Conservation (phyloP, 2,888 invertebrate species). For the Bellardia bayeri region DNA sequence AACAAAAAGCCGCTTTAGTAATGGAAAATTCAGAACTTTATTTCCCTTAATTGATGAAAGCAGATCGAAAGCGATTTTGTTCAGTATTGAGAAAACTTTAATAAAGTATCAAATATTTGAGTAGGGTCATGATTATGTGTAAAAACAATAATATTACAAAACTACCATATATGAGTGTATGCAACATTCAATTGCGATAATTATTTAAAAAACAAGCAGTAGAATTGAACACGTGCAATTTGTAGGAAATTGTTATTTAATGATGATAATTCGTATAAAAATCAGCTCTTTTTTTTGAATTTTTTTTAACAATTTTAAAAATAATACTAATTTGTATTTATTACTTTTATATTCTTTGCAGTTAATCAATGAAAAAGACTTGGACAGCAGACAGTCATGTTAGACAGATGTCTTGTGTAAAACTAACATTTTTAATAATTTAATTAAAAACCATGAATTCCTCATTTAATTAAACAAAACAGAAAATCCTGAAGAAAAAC, state of each 20-base stretch:
- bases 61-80: too few species aligned
- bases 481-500: conserved; percentile 18
- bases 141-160: conserved; percentile 22
- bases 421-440: conserved; percentile 40
- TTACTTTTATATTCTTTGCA: conserved; percentile 76
- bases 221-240: conserved; percentile 63
- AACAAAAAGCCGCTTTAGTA: too few species aligned
- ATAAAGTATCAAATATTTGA: neutral
- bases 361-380: conserved; percentile 78
- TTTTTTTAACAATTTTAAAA: neutral
- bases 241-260: conserved; percentile 50
- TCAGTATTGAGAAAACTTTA: too few species aligned
- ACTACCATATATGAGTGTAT: neutral
- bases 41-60: too few species aligned
- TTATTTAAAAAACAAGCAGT: conserved; percentile 48
- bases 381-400: conserved; percentile 73
- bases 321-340: conserved; percentile 39
- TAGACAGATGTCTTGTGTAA: conserved; percentile 24
- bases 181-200: conserved; percentile 31
- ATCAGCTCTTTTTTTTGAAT: neutral
- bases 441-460: conserved; percentile 73
- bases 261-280: neutral
- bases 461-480: conserved; percentile 77
- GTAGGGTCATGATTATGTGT: too few species aligned
- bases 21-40: too few species aligned